Evolutionary conservation across 2,113 vertebrate genomes (phyloP).

Genomic region (Oophaga pumilio): DNA sequence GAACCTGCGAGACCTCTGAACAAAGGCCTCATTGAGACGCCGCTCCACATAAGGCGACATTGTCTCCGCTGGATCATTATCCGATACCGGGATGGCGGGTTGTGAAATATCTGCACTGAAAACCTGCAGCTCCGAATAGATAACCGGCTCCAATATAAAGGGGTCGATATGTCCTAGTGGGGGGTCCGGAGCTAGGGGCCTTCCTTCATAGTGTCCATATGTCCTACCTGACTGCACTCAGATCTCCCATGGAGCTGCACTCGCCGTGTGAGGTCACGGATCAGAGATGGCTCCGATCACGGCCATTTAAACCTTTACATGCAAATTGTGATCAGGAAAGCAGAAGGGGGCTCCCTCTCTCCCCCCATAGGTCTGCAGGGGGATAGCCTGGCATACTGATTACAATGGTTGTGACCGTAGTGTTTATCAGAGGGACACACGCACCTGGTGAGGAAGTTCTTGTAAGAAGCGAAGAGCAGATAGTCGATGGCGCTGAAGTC

Average conservation of each 20-base stretch:
- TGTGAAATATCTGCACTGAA: background rate
- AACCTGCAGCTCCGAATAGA: background rate
- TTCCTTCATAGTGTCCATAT: too few relatives aligned
- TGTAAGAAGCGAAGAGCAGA: constrained; percentile 90
- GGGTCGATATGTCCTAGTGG: too few relatives aligned
- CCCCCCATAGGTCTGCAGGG: too few relatives aligned
- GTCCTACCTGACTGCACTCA: too few relatives aligned
- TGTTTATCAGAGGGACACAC: constrained; percentile 22
- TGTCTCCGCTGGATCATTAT: background rate
- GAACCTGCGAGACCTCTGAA: background rate
- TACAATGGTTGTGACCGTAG: background rate
- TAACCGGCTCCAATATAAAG: background rate
- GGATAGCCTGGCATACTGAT: background rate
- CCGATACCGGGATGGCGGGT: background rate
- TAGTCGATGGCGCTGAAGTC: constrained; percentile 98
- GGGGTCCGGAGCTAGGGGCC: too few relatives aligned
- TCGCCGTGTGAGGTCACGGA: too few relatives aligned
- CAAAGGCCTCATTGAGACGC: background rate
- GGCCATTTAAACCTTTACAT: too few relatives aligned
- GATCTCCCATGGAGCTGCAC: too few relatives aligned
- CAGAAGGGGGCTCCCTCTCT: too few relatives aligned
- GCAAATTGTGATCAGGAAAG: too few relatives aligned
- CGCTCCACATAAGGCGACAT: background rate
- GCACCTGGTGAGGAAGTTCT: constrained; percentile 75
- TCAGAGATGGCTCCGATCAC: too few relatives aligned